Percentiles rank a stretch among this genome's conserved stretches.
Evolutionary conservation across 2,888 invertebrate species (phyloP).

Genomic region (Eristalis tenax): DNA sequence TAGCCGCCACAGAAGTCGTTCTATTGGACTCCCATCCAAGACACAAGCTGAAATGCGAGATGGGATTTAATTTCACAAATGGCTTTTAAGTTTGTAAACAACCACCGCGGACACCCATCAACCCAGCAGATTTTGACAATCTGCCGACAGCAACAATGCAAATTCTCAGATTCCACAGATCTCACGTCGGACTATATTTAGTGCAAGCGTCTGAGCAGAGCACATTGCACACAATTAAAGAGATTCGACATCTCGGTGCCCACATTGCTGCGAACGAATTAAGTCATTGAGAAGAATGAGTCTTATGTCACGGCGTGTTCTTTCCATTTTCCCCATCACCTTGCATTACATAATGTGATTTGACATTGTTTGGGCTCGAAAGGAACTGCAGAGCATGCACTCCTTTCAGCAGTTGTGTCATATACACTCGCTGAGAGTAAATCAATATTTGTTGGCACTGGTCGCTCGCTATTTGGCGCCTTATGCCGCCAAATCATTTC

Average conservation of each 20-base stretch:
- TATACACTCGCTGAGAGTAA: not conserved
- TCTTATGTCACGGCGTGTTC: not conserved
- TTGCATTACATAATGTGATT: not conserved
- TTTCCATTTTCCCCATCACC: not conserved
- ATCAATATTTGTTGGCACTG: not conserved
- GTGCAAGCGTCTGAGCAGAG: not conserved
- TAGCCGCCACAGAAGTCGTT: too few relatives aligned
- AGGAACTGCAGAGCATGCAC: not conserved
- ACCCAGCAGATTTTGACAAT: not conserved
- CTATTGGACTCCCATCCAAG: too few relatives aligned
- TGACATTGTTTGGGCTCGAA: not conserved
- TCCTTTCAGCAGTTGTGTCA: not conserved
- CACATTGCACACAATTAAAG: not conserved
- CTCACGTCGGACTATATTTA: not conserved
- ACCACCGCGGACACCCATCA: not conserved
- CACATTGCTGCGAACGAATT: not conserved
- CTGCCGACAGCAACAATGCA: not conserved
- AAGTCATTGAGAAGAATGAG: not conserved
- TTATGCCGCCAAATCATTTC: not conserved
- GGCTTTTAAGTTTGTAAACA: too few relatives aligned
- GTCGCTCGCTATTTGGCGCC: not conserved
- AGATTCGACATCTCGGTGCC: not conserved
- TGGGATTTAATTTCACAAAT: too few relatives aligned
- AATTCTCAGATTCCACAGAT: not conserved
- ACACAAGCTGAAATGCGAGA: too few relatives aligned